Evolutionary conservation across 2,888 invertebrate species (phyloP).

Genomic region (Nemotelus pantherinus): DNA sequence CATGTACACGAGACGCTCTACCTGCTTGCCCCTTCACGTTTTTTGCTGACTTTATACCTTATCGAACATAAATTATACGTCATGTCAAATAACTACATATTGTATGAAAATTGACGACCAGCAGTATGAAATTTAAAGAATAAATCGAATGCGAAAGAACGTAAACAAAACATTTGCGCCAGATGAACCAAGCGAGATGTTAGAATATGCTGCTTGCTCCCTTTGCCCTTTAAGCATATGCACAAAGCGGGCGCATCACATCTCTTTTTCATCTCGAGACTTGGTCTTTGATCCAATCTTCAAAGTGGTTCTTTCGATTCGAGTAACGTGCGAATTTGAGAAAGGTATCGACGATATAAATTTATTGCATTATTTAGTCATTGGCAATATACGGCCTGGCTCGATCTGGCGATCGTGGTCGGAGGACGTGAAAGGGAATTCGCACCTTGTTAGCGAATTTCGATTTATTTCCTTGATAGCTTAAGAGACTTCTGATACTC

Average conservation of each 20-base stretch:
- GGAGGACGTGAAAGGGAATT: constrained; percentile 1
- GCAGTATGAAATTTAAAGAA: constrained; percentile 29
- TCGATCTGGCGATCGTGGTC: constrained; percentile 1
- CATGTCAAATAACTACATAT: constrained; percentile 50
- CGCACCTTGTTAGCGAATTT: constrained; percentile 47
- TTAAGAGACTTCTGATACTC: constrained; percentile 30
- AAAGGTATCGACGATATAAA: constrained; percentile 49
- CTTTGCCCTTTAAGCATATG: constrained; percentile 19
- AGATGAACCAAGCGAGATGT: constrained; percentile 1
- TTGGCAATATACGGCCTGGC: constrained; percentile 29
- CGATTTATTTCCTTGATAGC: constrained; percentile 45
- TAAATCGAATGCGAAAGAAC: constrained; percentile 2
- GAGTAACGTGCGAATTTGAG: constrained; percentile 47
- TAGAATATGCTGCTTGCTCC: neutral
- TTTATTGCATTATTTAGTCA: constrained; percentile 49
- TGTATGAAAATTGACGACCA: constrained; percentile 50
- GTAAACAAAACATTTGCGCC: constrained; percentile 22
- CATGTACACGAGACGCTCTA: neutral
- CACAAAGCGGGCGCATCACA: neutral
- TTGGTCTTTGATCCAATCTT: too few species aligned
- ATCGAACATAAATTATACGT: constrained; percentile 51
- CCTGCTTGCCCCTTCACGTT: constrained; percentile 32
- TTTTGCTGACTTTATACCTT: constrained; percentile 34
- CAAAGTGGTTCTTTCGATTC: neutral
- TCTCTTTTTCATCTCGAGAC: constrained; percentile 14